Evolutionary conservation across 2,888 invertebrate genomes (phyloP), one percentile per base, ranked within the genome.

Genomic region (Netelia inedita): DNA sequence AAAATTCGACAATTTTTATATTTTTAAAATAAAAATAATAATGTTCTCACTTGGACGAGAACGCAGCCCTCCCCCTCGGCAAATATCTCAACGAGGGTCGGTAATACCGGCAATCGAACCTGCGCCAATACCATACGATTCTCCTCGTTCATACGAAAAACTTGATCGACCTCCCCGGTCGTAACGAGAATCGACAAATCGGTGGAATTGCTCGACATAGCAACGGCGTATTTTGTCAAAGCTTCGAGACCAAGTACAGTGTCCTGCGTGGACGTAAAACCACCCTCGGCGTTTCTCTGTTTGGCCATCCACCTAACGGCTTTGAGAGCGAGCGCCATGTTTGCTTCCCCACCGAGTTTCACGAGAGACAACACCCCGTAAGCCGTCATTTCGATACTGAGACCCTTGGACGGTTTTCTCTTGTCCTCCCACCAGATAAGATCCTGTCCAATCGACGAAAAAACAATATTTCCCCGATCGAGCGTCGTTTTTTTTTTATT

Each of bases 241-340:
- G 96, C 96, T 87, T 96, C 95, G 19, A 96, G 92, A 5, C 95
- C 96, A 11, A 96, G 94, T 0, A 95, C 95, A 0, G 96, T 96
- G 88, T 96, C 96, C 94, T 97, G 97, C 0, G 97, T 97, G 0
- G 97, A 96, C 0, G 95, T 93, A 89, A 97, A 97, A 0, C 97
- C 97, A 2, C 97, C 97, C 2, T 95, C 94, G 2, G 95, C 94
- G 82, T 96, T 95, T 59, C 96, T 94, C 90, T 97, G 96, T 1
- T 96, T 94, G 6, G 96, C 95, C 68, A 98, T 94, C 97, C 97
- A 98, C 78, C 96, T 95, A 0, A 96, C 94, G 1, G 96, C 96
- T 10, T 95, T 95, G 63, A 96, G 93, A 1, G 95, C 95, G 68
- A 95, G 94, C 0, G 95, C 93, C 85, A 95, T 94, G 90, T 95